phyloP scores from a whole-genome alignment of 2,888 invertebrate genomes.

The Malacosoma neustria region DNA sequence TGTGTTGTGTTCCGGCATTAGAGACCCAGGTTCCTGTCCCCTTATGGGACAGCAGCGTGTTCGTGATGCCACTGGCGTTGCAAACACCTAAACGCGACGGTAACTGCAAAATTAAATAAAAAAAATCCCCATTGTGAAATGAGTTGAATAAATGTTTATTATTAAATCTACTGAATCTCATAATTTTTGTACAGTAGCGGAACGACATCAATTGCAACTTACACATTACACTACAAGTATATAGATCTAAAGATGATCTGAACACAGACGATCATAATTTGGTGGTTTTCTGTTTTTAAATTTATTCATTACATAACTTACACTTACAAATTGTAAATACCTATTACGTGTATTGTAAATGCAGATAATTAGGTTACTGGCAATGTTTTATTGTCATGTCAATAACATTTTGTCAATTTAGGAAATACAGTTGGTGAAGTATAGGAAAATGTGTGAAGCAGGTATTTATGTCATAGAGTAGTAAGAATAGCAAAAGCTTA shows the following conservation, averaged over 20 bases:
- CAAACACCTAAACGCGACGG: too few species aligned
- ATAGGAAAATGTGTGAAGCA: too few species aligned
- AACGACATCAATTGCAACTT: not conserved
- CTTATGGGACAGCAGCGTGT: too few species aligned
- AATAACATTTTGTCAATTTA: constrained; percentile 27
- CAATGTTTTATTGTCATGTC: constrained; percentile 37
- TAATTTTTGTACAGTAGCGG: too few species aligned
- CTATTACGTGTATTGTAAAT: constrained; percentile 2
- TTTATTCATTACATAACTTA: constrained; percentile 12
- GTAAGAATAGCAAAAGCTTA: constrained; percentile 31
- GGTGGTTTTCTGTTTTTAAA: constrained; percentile 52
- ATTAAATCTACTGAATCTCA: too few species aligned
- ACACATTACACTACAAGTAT: not conserved
- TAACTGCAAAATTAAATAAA: too few species aligned
- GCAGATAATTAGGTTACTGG: not conserved
- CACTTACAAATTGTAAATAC: constrained; percentile 4
- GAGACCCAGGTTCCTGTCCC: too few species aligned
- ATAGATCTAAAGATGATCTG: constrained; percentile 18
- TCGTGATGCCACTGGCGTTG: too few species aligned
- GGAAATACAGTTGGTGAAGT: not conserved
- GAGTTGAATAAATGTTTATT: too few species aligned
- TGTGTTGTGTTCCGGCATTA: too few species aligned
- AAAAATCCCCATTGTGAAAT: too few species aligned
- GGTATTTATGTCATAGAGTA: too few species aligned
- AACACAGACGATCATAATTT: constrained; percentile 59